phyloP scores from a whole-genome alignment of 2,888 invertebrate species.

The Argyra leucocephala region DNA sequence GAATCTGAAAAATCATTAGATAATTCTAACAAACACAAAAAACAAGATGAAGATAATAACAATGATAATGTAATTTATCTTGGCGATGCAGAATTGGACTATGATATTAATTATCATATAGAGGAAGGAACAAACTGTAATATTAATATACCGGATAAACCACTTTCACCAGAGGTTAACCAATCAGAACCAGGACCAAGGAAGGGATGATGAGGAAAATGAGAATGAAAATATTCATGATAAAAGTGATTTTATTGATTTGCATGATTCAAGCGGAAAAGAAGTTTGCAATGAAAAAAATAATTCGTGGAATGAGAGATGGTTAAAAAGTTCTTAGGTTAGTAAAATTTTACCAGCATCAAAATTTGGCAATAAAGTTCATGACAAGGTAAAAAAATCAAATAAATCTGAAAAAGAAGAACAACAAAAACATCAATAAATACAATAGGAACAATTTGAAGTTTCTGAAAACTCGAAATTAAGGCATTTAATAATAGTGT shows the following conservation, averaged over 20 bases:
- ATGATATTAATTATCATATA: constrained; percentile 24
- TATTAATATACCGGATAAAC: not conserved
- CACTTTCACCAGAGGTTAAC: constrained; percentile 7
- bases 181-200: constrained; percentile 18
- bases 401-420: constrained; percentile 28
- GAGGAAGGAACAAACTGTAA: not conserved
- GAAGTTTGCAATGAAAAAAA: constrained; percentile 20
- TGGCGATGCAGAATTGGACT: constrained; percentile 39
- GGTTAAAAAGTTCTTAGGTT: constrained; percentile 52
- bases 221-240: constrained; percentile 12
- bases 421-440: constrained; percentile 21
- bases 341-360: constrained; percentile 49
- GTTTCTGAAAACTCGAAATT: not conserved
- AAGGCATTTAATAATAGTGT: constrained; percentile 23
- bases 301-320: constrained; percentile 52
- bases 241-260: constrained; percentile 18
- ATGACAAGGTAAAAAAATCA: constrained; percentile 50
- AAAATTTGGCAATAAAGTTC: constrained; percentile 50
- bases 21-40: constrained; percentile 11
- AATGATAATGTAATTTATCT: constrained; percentile 41
- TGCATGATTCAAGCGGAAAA: constrained; percentile 26
- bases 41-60: constrained; percentile 32
- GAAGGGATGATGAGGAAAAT: constrained; percentile 20
- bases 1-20: constrained; percentile 16
- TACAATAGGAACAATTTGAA: constrained; percentile 15